Percentiles rank a stretch among this genome's conserved stretches.
Conservation (phyloP, 2,113 vertebrate genomes). For the Lasiurus cinereus region DNA sequence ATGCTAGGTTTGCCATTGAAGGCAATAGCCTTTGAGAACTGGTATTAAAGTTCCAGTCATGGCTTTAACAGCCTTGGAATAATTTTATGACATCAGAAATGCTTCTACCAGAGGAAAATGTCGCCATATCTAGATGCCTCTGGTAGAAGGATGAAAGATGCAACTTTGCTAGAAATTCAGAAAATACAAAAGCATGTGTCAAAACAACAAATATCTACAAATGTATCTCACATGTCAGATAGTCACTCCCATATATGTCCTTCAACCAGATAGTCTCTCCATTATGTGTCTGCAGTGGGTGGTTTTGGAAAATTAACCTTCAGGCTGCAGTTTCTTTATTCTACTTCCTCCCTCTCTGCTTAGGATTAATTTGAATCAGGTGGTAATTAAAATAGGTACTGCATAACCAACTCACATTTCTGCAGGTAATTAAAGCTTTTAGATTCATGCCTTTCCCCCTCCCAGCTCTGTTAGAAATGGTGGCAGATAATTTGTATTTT, state of each 20-base stretch:
- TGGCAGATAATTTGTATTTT: conserved; percentile 78
- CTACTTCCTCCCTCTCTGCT: conserved; percentile 68
- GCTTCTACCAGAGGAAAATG: background rate
- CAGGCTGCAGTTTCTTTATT: background rate
- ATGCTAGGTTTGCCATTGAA: background rate
- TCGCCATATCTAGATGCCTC: background rate
- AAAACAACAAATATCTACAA: background rate
- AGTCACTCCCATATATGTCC: conserved; percentile 1
- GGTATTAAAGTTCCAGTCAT: background rate
- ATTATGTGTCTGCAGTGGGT: conserved; percentile 20
- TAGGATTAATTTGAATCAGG: conserved; percentile 82
- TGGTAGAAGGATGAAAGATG: background rate
- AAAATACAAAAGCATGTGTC: background rate
- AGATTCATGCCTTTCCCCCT: conserved; percentile 59
- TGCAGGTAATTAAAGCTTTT: conserved; percentile 82
- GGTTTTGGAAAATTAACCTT: conserved; percentile 80
- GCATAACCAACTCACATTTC: conserved; percentile 77
- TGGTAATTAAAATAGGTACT: conserved; percentile 83
- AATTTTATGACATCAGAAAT: conserved; percentile 5
- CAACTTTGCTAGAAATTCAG: background rate
- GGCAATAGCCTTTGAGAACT: background rate
- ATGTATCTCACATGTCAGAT: background rate
- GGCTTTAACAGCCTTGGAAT: background rate
- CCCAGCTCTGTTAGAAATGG: conserved; percentile 61
- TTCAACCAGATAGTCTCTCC: conserved; percentile 1